phyloP scores from a whole-genome alignment of 2,888 invertebrate genomes.

The Tipula lateralis region DNA sequence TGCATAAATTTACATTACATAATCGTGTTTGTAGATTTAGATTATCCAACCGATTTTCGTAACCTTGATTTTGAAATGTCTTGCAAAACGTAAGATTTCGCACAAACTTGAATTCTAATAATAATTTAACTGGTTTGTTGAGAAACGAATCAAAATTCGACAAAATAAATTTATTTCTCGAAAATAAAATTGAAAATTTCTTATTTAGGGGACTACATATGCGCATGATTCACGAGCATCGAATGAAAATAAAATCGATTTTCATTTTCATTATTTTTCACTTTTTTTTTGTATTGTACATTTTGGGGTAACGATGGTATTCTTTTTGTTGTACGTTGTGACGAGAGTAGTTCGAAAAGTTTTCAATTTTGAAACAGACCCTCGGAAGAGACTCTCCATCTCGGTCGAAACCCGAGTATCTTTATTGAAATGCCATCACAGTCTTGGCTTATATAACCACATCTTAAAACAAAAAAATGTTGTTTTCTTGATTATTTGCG shows the following conservation, averaged over 20 bases:
- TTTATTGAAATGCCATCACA: neutral
- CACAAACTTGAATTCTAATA: neutral
- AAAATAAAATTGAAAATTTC: neutral
- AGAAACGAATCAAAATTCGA: neutral
- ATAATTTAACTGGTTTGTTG: neutral
- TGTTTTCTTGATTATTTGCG: neutral
- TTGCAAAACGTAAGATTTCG: neutral
- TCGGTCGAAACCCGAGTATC: neutral
- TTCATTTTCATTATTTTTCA: slow-evolving; percentile 5
- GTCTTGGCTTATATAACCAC: neutral
- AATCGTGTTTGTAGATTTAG: neutral
- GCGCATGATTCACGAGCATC: neutral
- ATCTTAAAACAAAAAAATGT: neutral
- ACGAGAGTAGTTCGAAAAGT: neutral
- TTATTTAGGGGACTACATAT: neutral
- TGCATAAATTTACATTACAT: neutral
- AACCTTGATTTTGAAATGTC: neutral
- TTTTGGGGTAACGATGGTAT: neutral
- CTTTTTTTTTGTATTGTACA: neutral
- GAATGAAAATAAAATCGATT: slow-evolving; percentile 24
- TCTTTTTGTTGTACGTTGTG: neutral
- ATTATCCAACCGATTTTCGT: neutral
- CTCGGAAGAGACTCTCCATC: neutral
- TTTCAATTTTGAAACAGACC: neutral
- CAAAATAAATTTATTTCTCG: neutral